Evolutionary conservation across 1,140 invertebrate species (phyloP), one percentile per base, ranked within the genome.

Genomic region (Platyscapa corneri): DNA sequence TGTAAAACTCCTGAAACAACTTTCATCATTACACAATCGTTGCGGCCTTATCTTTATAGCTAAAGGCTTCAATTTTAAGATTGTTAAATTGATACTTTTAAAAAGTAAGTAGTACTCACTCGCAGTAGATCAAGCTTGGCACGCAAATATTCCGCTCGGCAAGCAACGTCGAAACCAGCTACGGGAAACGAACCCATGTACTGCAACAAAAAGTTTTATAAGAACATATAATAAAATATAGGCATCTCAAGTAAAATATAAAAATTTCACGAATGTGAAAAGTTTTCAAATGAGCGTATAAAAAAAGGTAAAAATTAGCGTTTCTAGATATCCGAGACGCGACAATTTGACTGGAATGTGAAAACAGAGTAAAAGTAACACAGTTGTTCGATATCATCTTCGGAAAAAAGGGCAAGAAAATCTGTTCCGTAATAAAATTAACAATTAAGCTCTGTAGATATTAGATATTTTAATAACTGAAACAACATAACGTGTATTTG

Each of bases 121-220:
- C 95, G 94, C 92, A 96, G 94, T 87, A 94, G 93, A 89, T 95
- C 94, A 86, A 96, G 91, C 87, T 95, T 94, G 37, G 92, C 91
- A 83, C 95, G 93, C 79, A 96, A 93, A 87, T 94, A 94, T 87
- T 96, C 95, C 79, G 94, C 95, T 90, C 95, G 93, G 86, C 94
- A 93, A 89, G 94, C 92, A 91, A 95, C 95, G 89, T 96, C 95
- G 88, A 94, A 94, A 89, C 95, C 95, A 88, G 93, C 94, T 90
- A 96, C 96, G 90, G 95, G 94, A 94, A 96, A 96, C 88, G 96
- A 96, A 88, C 96, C 96, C 94, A 96, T 95, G 91, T 96, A 96
- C 96, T 96, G 94, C 65, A 95, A 95, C 89, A 92, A 90, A 90
- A 91, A 89, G 87, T 82, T 88, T 49, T 53, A 82, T 14, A 7